Percentiles rank a stretch among this genome's conserved stretches.
Conservation (phyloP, 2,113 vertebrate genomes). For the Anoura caudifer region DNA sequence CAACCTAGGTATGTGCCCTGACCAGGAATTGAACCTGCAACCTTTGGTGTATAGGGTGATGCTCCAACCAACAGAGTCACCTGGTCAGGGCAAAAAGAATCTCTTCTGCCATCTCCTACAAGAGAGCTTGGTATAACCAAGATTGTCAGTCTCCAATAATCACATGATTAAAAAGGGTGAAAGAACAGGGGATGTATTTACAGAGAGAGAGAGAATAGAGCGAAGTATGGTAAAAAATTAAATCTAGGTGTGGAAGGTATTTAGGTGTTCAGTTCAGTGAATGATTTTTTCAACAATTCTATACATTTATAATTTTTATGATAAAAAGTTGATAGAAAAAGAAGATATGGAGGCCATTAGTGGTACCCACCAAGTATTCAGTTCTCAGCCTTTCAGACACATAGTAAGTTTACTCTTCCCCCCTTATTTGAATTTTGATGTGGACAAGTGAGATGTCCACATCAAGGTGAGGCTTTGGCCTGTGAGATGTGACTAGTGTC, state of each 20-base stretch:
- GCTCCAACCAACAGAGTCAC: too few relatives aligned
- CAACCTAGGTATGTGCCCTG: too few relatives aligned
- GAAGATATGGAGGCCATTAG: not conserved
- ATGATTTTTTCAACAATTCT: not conserved
- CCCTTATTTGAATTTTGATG: not conserved
- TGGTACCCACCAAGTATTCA: not conserved
- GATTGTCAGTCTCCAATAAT: not conserved
- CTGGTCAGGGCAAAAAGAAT: not conserved
- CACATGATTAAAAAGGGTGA: not conserved
- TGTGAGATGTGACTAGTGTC: not conserved
- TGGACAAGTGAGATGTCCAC: not conserved
- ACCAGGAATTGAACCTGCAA: too few relatives aligned
- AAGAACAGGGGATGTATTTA: accelerated
- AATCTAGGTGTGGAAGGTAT: not conserved
- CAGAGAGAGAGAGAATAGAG: not conserved
- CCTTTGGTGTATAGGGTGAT: too few relatives aligned
- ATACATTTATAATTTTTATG: not conserved
- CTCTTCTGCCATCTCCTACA: not conserved
- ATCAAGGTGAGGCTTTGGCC: not conserved
- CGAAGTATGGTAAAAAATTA: not conserved
- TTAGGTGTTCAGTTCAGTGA: not conserved
- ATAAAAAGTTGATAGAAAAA: not conserved
- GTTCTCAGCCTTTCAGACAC: not conserved
- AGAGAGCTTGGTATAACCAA: not conserved
- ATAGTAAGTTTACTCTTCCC: not conserved